Evolutionary conservation across 2,797 vertebrate genomes (phyloP), one percentile per base, ranked within the genome.

Genomic region (Leucoraja ocellata): DNA sequence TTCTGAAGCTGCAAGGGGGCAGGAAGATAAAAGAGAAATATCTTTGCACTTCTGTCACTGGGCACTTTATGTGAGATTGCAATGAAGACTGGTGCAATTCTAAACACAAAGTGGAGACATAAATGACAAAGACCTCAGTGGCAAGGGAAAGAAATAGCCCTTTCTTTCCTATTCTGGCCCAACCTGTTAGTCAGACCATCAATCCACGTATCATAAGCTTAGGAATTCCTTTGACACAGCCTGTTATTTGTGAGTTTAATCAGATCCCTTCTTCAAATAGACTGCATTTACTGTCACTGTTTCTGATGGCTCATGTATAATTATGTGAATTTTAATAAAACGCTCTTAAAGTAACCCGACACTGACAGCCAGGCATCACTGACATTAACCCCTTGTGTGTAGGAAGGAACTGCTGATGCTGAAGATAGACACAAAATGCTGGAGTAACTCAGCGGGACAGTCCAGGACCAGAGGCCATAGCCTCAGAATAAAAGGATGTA

Each of bases 251-350:
- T 97, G 96, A 97, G 97, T 97, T 97, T 96, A 97, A 97, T 97
- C 97, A 97, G 95, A 95, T 96, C 96, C 95, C 96, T 96, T 94
- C 96, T 96, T 96, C 95, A 95, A 96, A 95, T 95, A 96, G 90
- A 96, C 95, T 96, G 96, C 96, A 96, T 96, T 97, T 96, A 92
- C 71, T 92, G 90, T 92, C 90, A 76, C 90, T 58, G 96, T 96
- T 97, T 88, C 96, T 97, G 96, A 96, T 96, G 95, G 96, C 96
- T 95, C 94, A 95, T 96, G 96, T 96, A 97, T 97, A 97, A 98
- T 97, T 97, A 97, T 97, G 96, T 97, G 96, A 96, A 96, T 97
- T 97, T 97, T 97, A 97, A 96, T 97, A 97, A 97, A 97, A 97
- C 96, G 94, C 96, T 94, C 93, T 96, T 95, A 94, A 96, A 96